These are phyloP conservation scores for Gouania willdenowi DNA, from an alignment of 2,797 vertebrate species.

Conservation along the genomic window DNA sequence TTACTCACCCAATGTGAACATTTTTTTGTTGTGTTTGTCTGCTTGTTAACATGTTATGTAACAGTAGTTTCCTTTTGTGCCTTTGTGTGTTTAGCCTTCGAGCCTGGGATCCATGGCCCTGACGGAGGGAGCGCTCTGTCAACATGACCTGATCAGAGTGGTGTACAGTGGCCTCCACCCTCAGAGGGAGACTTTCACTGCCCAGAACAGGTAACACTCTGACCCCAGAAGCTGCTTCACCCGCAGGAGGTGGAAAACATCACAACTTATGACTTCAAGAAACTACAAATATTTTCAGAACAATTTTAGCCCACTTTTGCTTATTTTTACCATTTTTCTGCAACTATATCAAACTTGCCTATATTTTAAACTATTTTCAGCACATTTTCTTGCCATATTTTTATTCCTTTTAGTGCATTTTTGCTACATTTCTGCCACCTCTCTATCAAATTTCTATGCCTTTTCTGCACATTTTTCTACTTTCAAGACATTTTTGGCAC, in stretches of 20 bases:
- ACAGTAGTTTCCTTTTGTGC: neutral
- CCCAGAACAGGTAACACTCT: slow-evolving; percentile 88
- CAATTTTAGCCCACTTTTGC: too few species aligned
- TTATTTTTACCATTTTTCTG: too few species aligned
- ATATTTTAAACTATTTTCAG: too few species aligned
- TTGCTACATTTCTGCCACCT: too few species aligned
- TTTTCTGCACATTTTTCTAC: too few species aligned
- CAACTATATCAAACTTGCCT: too few species aligned
- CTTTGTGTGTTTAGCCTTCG: slow-evolving; percentile 80
- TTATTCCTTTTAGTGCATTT: too few species aligned
- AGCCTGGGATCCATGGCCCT: slow-evolving; percentile 94
- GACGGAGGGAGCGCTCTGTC: slow-evolving; percentile 94
- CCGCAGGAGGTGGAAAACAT: neutral
- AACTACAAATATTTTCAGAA: neutral
- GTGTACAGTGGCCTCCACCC: slow-evolving; percentile 96
- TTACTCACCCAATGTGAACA: neutral
- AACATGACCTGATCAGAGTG: slow-evolving; percentile 94
- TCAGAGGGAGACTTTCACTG: slow-evolving; percentile 97
- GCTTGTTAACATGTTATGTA: too few species aligned
- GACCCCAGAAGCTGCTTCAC: slow-evolving; percentile 1
- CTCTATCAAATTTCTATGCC: too few species aligned
- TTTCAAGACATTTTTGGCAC: too few species aligned
- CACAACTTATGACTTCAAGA: too few species aligned
- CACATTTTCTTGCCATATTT: too few species aligned
- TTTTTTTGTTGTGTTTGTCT: neutral